Percentiles rank a stretch among this genome's conserved stretches.
Conservation (phyloP, 2,113 vertebrate genomes). For the Melanerpes aurifrons region DNA sequence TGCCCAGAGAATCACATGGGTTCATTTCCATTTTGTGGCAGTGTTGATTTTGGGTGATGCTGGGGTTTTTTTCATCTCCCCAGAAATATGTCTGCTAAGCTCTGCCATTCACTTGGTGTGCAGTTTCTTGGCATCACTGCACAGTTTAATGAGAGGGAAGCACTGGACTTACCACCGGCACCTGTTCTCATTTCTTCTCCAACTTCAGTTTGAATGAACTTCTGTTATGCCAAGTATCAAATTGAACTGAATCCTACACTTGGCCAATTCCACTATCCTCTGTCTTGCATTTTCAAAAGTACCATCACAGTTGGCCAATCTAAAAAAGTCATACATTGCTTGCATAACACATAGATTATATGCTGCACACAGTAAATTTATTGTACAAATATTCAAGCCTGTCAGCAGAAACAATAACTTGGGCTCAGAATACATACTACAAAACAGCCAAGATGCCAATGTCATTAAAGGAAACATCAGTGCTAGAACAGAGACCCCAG, state of each 20-base stretch:
- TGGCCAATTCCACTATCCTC: background rate
- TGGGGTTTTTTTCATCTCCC: background rate
- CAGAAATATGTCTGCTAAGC: background rate
- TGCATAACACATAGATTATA: background rate
- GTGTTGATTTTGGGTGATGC: background rate
- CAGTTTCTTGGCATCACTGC: background rate
- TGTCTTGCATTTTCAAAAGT: background rate
- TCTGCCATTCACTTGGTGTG: background rate
- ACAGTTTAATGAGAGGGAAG: background rate
- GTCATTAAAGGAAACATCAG: background rate
- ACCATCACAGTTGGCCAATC: background rate
- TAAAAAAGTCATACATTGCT: background rate
- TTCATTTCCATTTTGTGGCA: background rate
- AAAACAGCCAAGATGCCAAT: background rate
- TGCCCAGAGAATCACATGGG: background rate
- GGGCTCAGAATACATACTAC: background rate
- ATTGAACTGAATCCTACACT: background rate
- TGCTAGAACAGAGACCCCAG: background rate
- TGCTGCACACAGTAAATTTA: background rate
- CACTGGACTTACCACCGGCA: background rate
- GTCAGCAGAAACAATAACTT: background rate
- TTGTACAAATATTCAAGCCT: background rate
- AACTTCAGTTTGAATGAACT: slow-evolving; percentile 19
- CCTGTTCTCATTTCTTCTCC: background rate
- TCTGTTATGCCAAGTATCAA: background rate